Evolutionary conservation across 2,888 invertebrate species (phyloP).

Genomic region (Antheraea yamamai): DNA sequence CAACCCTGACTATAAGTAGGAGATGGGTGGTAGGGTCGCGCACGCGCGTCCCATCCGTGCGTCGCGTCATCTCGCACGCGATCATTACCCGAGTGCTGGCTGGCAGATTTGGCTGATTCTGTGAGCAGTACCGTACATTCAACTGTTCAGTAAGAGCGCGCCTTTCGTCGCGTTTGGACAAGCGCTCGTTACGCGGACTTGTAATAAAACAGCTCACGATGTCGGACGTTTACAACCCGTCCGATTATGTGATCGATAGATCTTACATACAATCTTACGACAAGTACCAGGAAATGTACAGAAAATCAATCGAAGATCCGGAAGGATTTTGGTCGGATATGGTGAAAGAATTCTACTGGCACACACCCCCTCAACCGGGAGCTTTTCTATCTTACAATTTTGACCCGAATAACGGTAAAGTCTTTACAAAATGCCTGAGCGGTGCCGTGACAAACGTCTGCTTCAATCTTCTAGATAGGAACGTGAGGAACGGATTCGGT

Average conservation of each 20-base stretch:
- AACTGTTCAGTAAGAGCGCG: constrained; percentile 43
- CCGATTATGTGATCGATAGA: constrained; percentile 87
- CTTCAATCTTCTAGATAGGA: constrained; percentile 96
- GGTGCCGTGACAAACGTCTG: constrained; percentile 97
- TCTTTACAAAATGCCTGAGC: constrained; percentile 97
- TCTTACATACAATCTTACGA: constrained; percentile 77
- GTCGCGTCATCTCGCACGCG: constrained; percentile 59
- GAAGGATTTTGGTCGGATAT: constrained; percentile 96
- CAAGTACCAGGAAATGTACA: constrained; percentile 92
- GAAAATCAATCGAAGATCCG: constrained; percentile 93
- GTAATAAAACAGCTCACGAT: constrained; percentile 65
- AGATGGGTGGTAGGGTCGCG: constrained; percentile 43
- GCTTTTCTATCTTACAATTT: constrained; percentile 96
- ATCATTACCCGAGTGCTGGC: constrained; percentile 35
- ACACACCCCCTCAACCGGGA: constrained; percentile 87
- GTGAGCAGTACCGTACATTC: neutral
- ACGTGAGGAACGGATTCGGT: constrained; percentile 93
- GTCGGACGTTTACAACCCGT: constrained; percentile 85
- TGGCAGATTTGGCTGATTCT: constrained; percentile 23
- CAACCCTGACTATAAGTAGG: neutral
- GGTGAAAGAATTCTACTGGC: constrained; percentile 97
- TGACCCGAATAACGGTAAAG: constrained; percentile 92
- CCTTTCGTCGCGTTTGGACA: constrained; percentile 28
- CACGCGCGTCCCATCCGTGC: constrained; percentile 62
- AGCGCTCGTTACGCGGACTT: constrained; percentile 29